phyloP scores from a whole-genome alignment of 1,140 invertebrate species.

The Rhagoletis pomonella region DNA sequence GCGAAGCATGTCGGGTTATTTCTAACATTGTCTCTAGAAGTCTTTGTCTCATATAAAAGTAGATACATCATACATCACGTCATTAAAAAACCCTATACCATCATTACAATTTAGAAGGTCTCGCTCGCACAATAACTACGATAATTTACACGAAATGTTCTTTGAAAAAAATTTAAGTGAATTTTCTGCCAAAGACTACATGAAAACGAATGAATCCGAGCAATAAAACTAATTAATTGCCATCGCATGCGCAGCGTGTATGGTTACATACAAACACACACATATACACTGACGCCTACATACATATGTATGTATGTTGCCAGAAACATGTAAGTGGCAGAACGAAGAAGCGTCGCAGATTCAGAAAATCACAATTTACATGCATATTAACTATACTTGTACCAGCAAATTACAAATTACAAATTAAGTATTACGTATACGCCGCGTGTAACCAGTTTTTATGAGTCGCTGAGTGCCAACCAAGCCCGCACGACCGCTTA shows the following conservation, averaged over 20 bases:
- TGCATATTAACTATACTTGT: background rate
- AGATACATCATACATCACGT: too few relatives aligned
- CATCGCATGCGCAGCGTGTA: background rate
- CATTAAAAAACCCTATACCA: too few relatives aligned
- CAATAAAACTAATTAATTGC: conserved; percentile 50
- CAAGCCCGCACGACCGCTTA: too few relatives aligned
- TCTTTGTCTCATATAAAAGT: too few relatives aligned
- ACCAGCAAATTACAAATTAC: conserved; percentile 39
- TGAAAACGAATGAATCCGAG: conserved; percentile 45
- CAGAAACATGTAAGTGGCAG: background rate
- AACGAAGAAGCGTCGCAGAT: background rate
- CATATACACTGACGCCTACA: background rate
- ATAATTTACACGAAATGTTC: background rate
- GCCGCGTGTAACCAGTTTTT: background rate
- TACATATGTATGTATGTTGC: background rate
- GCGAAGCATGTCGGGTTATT: too few relatives aligned
- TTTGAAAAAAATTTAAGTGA: background rate
- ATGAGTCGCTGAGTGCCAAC: too few relatives aligned
- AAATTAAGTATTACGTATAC: conserved; percentile 47
- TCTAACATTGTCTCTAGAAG: too few relatives aligned
- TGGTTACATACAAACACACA: background rate
- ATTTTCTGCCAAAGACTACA: conserved; percentile 26
- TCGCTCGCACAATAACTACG: too few relatives aligned
- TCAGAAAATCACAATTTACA: conserved; percentile 47
- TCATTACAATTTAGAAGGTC: too few relatives aligned